phyloP scores from a whole-genome alignment of 2,888 invertebrate species.

The Limnephilus auricula region DNA sequence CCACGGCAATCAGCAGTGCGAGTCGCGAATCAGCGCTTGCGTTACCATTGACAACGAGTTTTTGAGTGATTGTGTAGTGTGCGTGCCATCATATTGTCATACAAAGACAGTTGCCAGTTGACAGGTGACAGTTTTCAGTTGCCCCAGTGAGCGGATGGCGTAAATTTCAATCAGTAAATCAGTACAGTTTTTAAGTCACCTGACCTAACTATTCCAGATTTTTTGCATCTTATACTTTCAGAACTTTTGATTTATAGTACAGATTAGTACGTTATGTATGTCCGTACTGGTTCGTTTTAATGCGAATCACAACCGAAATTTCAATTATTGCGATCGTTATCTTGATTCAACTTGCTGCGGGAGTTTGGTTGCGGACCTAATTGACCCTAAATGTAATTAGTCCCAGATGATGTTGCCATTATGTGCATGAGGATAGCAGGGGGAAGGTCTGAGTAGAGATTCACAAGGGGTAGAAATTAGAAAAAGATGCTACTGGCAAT shows the following conservation, averaged over 20 bases:
- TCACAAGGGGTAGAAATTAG: slow-evolving; percentile 7
- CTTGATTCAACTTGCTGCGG: neutral
- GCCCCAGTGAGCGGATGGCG: no score
- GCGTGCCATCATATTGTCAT: no score
- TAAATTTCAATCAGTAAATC: no score
- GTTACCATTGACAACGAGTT: no score
- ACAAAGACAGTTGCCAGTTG: no score
- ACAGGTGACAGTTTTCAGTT: no score
- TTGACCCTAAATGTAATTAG: slow-evolving; percentile 63
- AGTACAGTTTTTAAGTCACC: neutral
- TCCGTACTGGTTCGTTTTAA: neutral
- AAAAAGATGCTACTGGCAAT: slow-evolving; percentile 3
- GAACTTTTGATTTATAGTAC: neutral
- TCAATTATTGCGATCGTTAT: neutral
- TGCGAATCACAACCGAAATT: neutral
- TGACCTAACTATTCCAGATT: neutral
- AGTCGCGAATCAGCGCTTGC: no score
- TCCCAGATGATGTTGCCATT: slow-evolving; percentile 65
- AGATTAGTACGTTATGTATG: neutral
- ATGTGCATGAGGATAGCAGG: slow-evolving; percentile 56
- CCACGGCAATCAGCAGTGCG: no score
- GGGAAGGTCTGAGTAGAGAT: neutral
- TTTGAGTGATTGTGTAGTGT: no score
- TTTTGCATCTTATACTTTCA: neutral
- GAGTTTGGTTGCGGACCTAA: slow-evolving; percentile 27